A percentile compares a stretch with the other conserved stretches of the same genome.
Evolutionary conservation across 2,113 vertebrate species (phyloP).

Genomic region (Talpa occidentalis): DNA sequence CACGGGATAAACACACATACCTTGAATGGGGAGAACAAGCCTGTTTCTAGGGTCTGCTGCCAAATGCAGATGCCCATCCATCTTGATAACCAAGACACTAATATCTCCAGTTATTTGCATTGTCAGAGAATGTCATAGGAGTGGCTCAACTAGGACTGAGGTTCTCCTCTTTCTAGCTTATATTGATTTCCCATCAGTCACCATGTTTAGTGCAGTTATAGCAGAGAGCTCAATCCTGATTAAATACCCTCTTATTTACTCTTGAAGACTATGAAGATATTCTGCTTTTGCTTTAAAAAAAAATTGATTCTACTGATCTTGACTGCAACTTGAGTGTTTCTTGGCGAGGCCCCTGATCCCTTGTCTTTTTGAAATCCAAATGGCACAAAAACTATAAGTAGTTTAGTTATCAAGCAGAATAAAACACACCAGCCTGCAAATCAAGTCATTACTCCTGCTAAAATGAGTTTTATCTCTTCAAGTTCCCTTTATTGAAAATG

Average conservation of each 20-base stretch:
- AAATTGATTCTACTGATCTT: neutral
- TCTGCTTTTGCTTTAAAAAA: neutral
- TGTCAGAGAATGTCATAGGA: neutral
- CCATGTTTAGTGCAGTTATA: neutral
- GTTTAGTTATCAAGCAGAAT: neutral
- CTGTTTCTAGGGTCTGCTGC: neutral
- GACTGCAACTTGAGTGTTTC: neutral
- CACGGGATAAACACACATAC: rapidly evolving
- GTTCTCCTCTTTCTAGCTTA: neutral
- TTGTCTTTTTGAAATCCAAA: neutral
- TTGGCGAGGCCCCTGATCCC: neutral
- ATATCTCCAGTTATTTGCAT: neutral
- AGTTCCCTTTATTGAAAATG: neutral
- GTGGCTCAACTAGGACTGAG: rapidly evolving
- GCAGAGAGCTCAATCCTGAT: neutral
- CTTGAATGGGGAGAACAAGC: neutral
- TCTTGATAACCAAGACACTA: neutral
- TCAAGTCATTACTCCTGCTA: neutral
- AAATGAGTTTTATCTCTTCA: neutral
- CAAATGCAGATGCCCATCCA: neutral
- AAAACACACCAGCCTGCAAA: neutral
- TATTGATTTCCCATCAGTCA: neutral
- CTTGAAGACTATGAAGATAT: neutral
- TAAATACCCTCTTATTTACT: neutral
- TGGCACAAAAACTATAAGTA: too few species aligned